phyloP scores from a whole-genome alignment of 1,140 invertebrate genomes.

The Drosophila carrolli region DNA sequence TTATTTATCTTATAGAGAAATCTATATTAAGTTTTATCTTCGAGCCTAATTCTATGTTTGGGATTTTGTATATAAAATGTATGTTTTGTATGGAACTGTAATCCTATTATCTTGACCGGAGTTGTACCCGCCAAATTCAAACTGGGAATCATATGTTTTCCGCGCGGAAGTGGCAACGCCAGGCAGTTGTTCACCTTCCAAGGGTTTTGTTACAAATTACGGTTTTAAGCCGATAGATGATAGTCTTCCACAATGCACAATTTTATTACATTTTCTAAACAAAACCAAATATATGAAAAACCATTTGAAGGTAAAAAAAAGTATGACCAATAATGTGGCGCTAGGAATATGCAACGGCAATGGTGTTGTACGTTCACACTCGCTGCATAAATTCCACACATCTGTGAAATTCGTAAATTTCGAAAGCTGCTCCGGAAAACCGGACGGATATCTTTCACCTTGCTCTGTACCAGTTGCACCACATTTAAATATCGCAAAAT shows the following conservation, averaged over 20 bases:
- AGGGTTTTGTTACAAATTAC: too few relatives aligned
- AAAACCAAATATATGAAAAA: not conserved
- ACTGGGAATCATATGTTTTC: not conserved
- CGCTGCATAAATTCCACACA: constrained; percentile 17
- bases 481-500: constrained; percentile 39
- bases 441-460: constrained; percentile 40
- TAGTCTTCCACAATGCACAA: too few relatives aligned
- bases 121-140: constrained; percentile 8
- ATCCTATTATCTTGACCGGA: not conserved
- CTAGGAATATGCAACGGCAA: not conserved
- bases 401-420: constrained; percentile 26
- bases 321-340: constrained; percentile 5
- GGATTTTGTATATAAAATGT: not conserved
- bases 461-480: constrained; percentile 21
- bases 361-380: constrained; percentile 10
- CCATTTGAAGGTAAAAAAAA: not conserved
- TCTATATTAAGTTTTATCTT: not conserved
- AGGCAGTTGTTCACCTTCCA: too few relatives aligned
- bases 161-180: not conserved
- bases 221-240: too few relatives aligned
- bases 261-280: too few relatives aligned
- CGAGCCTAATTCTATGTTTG: not conserved
- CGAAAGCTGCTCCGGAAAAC: constrained; percentile 57
- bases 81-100: too few relatives aligned
- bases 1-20: too few relatives aligned